These are phyloP conservation scores for Amphiduros pacificus DNA, from an alignment of 2,888 invertebrate species.

Conservation along the genomic window DNA sequence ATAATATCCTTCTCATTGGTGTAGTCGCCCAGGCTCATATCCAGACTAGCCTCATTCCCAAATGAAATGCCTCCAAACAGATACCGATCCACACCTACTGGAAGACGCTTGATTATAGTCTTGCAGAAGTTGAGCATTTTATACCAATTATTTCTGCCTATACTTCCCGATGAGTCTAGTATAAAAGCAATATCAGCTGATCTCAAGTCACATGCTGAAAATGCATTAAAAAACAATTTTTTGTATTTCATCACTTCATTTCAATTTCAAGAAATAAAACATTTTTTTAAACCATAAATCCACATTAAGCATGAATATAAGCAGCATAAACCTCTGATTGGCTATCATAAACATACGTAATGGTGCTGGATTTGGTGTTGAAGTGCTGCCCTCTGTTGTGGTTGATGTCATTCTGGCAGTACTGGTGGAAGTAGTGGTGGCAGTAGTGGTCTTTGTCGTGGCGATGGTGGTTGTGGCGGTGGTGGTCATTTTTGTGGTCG, in stretches of 20 bases:
- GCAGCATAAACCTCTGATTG: too few species aligned
- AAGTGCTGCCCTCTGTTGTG: too few species aligned
- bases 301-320: too few species aligned
- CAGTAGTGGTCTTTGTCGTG: not conserved
- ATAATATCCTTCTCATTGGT: not conserved
- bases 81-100: not conserved
- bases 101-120: not conserved
- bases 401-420: not conserved
- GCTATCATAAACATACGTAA: too few species aligned
- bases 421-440: not conserved
- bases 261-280: too few species aligned
- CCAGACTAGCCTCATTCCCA: slow-evolving; percentile 5
- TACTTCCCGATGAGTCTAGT: slow-evolving; percentile 9
- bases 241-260: too few species aligned
- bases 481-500: not conserved
- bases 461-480: not conserved
- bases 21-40: not conserved
- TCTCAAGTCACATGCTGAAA: not conserved
- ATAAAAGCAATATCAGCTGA: slow-evolving; percentile 7
- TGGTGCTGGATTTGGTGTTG: too few species aligned
- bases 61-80: slow-evolving; percentile 4
- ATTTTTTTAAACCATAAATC: too few species aligned
- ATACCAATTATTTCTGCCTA: slow-evolving; percentile 7
- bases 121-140: slow-evolving; percentile 8
- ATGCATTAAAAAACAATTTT: not conserved